Conservation (phyloP, 2,113 vertebrate genomes). For the Perca fluviatilis region DNA sequence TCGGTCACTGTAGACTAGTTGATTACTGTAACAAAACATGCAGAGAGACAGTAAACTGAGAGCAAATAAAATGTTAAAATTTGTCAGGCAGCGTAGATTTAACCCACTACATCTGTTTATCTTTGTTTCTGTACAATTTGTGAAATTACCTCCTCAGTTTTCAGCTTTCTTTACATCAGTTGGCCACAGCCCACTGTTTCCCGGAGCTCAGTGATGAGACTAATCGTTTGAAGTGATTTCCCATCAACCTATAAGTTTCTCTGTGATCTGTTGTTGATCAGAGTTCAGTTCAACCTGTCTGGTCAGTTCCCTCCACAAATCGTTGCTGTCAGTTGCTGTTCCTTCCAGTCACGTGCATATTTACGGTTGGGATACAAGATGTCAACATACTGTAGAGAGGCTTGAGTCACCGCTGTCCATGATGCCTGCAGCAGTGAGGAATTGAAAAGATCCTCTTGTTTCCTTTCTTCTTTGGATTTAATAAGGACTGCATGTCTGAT, state of each 20-base stretch:
- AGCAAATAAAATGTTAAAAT: not conserved
- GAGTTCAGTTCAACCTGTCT: too few relatives aligned
- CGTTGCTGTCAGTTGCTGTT: too few relatives aligned
- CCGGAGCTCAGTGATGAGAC: not conserved
- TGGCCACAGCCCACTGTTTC: slow-evolving; percentile 1
- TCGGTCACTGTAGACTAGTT: slow-evolving; percentile 4
- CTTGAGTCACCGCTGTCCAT: slow-evolving; percentile 4
- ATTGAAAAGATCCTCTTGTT: slow-evolving; percentile 38
- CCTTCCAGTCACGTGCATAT: not conserved
- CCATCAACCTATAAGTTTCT: slow-evolving; percentile 1
- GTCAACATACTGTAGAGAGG: slow-evolving; percentile 7
- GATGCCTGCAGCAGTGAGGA: slow-evolving; percentile 35
- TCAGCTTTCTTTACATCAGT: slow-evolving; percentile 12
- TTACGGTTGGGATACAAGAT: slow-evolving; percentile 4
- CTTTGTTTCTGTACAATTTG: not conserved
- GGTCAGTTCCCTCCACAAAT: too few relatives aligned
- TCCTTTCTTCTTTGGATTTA: slow-evolving; percentile 22
- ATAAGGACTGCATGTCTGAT: not conserved
- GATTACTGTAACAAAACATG: slow-evolving; percentile 8
- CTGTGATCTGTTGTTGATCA: slow-evolving; percentile 36
- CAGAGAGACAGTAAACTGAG: not conserved
- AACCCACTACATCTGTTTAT: not conserved
- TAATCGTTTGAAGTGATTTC: slow-evolving; percentile 23
- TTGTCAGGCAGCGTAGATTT: not conserved
- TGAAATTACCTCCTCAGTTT: not conserved